Percentiles rank a stretch among this genome's conserved stretches.
phyloP scores from a whole-genome alignment of 92 coral and sea anemone species.

The Epizoanthus stellaris region DNA sequence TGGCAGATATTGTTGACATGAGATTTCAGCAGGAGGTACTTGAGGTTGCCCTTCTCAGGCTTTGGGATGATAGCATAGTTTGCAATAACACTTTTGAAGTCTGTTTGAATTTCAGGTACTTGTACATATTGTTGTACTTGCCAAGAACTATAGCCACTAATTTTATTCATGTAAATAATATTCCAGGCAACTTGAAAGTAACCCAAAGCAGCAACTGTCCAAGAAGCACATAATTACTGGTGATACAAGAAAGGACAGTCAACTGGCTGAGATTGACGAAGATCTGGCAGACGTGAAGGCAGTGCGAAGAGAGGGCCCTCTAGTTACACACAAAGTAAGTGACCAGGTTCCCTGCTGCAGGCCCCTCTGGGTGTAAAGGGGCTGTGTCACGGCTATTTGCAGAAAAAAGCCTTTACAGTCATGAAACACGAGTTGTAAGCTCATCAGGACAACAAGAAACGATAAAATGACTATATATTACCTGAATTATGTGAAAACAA shows the following conservation, averaged over 20 bases:
- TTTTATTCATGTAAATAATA: neutral
- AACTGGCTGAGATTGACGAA: slow-evolving; percentile 39
- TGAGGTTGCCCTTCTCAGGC: neutral
- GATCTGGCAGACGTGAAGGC: slow-evolving; percentile 45
- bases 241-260: slow-evolving; percentile 26
- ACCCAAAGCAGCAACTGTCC: slow-evolving; percentile 36
- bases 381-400: too few relatives aligned
- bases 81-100: neutral
- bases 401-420: too few relatives aligned
- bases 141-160: too few relatives aligned
- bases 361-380: too few relatives aligned
- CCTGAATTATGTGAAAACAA: too few relatives aligned
- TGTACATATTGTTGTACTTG: neutral
- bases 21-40: neutral
- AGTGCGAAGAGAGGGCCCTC: slow-evolving; percentile 22
- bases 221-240: slow-evolving; percentile 18
- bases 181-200: slow-evolving; percentile 41
- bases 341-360: neutral
- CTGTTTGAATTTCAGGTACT: neutral
- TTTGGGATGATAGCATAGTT: neutral
- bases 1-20: too few relatives aligned
- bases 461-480: too few relatives aligned
- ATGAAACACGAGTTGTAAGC: too few relatives aligned
- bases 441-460: too few relatives aligned
- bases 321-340: slow-evolving; percentile 9